These are phyloP conservation scores for Lycocerus yunnanus DNA, from an alignment of 2,888 invertebrate genomes.

Conservation along the genomic window DNA sequence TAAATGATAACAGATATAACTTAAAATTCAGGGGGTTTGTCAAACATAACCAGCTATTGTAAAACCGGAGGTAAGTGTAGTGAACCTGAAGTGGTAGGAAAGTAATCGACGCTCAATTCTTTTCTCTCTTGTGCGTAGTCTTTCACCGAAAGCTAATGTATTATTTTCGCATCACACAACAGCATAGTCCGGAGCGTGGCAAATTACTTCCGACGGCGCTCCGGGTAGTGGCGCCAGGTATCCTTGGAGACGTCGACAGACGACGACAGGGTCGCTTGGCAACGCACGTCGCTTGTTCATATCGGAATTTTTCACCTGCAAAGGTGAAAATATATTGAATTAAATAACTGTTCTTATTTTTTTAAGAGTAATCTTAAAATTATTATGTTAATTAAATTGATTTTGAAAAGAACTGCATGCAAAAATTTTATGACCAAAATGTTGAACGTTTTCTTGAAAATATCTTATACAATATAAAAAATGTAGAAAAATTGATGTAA, in stretches of 20 bases:
- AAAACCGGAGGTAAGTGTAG: neutral
- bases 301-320: slow-evolving; percentile 44
- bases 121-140: slow-evolving; percentile 39
- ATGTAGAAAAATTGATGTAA: neutral
- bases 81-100: slow-evolving; percentile 17
- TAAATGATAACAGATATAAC: neutral
- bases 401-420: neutral
- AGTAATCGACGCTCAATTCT: slow-evolving; percentile 23
- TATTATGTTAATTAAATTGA: neutral
- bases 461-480: neutral
- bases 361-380: neutral
- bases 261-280: slow-evolving; percentile 57
- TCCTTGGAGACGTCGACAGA: slow-evolving; percentile 57
- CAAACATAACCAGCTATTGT: neutral
- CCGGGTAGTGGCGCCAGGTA: slow-evolving; percentile 64
- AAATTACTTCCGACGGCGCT: slow-evolving; percentile 63
- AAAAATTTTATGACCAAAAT: neutral
- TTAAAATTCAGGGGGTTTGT: neutral
- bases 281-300: slow-evolving; percentile 58
- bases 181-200: slow-evolving; percentile 52
- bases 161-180: slow-evolving; percentile 48
- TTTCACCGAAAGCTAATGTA: slow-evolving; percentile 49
- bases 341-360: neutral
- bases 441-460: neutral
- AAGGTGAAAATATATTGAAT: slow-evolving; percentile 29